Evolutionary conservation across 2,888 invertebrate species (phyloP).

Genomic region (Chaetogeoica ovagalla): DNA sequence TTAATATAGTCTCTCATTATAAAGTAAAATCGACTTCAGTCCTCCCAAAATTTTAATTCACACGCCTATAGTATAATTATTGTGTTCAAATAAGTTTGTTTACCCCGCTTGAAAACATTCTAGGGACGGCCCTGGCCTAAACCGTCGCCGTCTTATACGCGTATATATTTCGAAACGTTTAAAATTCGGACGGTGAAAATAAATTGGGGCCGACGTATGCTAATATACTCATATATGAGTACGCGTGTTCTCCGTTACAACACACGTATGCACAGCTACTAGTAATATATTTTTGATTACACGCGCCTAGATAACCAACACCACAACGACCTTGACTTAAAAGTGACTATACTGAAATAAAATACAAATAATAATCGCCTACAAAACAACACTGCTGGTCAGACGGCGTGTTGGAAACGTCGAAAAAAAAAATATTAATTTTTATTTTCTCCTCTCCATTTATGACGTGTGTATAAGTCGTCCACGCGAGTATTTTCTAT

Average conservation of each 20-base stretch:
- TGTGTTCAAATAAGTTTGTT: too few relatives aligned
- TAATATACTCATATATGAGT: not conserved
- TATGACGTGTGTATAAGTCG: not conserved
- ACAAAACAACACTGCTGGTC: too few relatives aligned
- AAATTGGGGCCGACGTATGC: not conserved
- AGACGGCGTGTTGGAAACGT: not conserved
- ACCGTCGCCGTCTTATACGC: too few relatives aligned
- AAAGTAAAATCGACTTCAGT: too few relatives aligned
- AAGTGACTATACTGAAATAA: not conserved
- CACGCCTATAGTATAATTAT: too few relatives aligned
- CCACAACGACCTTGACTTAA: slow-evolving; percentile 28
- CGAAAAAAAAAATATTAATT: too few relatives aligned
- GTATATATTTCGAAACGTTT: too few relatives aligned
- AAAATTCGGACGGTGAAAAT: not conserved
- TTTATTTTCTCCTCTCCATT: not conserved
- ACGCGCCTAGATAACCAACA: slow-evolving; percentile 13
- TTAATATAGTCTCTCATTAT: too few relatives aligned
- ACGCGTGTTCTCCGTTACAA: slow-evolving; percentile 1
- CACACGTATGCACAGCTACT: not conserved
- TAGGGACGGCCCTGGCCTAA: too few relatives aligned
- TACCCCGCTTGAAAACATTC: too few relatives aligned
- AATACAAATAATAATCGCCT: not conserved
- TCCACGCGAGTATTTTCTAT: not conserved
- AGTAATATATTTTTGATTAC: slow-evolving; percentile 12
- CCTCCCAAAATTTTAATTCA: too few relatives aligned